A percentile compares a stretch with the other conserved stretches of the same genome.
These are phyloP conservation scores for Agrilus biguttatus DNA, from an alignment of 2,888 invertebrate species.

Conservation along the genomic window DNA sequence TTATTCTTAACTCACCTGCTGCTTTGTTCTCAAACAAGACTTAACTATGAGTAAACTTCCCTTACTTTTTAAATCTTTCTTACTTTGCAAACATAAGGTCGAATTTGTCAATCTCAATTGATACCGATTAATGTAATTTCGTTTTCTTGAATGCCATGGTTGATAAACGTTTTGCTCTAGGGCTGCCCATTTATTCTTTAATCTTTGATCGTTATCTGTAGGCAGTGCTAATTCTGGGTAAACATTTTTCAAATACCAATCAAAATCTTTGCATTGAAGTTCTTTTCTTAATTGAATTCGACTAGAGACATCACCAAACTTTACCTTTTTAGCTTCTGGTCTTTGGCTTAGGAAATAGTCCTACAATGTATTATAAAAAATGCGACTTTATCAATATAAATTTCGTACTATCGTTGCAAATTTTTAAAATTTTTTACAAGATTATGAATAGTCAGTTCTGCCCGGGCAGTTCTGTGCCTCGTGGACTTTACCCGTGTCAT, in stretches of 20 bases:
- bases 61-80: constrained; percentile 62
- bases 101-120: constrained; percentile 61
- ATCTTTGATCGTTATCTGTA: constrained; percentile 38
- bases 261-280: constrained; percentile 68
- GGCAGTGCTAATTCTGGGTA: constrained; percentile 68
- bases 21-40: constrained; percentile 52
- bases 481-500: no score
- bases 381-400: no score
- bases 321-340: constrained; percentile 43
- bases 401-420: no score
- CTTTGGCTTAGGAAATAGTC: constrained; percentile 59
- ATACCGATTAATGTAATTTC: constrained; percentile 58
- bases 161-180: constrained; percentile 53
- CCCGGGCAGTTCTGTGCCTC: no score
- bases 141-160: constrained; percentile 71
- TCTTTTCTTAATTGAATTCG: constrained; percentile 54
- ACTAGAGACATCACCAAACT: constrained; percentile 69
- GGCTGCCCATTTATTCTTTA: constrained; percentile 44
- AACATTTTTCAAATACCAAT: constrained; percentile 75
- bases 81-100: constrained; percentile 64
- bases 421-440: no score
- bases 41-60: constrained; percentile 58
- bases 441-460: no score
- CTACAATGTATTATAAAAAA: constrained; percentile 36
- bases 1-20: constrained; percentile 42